Percentiles rank a stretch among this genome's conserved stretches.
Conservation (phyloP, 1,140 invertebrate genomes). For the Trigoniulus corallinus region DNA sequence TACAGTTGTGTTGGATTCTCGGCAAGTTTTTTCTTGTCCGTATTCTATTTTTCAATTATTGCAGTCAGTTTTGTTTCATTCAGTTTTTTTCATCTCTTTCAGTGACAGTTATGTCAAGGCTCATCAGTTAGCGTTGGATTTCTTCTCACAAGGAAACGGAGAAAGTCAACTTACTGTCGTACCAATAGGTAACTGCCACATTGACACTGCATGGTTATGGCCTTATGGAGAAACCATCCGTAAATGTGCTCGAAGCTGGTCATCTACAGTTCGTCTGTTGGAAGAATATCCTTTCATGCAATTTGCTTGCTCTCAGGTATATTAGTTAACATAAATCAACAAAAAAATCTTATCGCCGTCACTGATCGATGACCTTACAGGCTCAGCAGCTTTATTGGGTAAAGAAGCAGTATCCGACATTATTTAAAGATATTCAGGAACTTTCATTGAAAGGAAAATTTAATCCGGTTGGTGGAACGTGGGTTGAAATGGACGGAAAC, state of each 20-base stretch:
- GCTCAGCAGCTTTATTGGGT: conserved; percentile 38
- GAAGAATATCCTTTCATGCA: conserved; percentile 32
- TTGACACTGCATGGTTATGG: conserved; percentile 40
- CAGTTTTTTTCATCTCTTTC: conserved; percentile 5
- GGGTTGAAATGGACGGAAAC: conserved; percentile 40
- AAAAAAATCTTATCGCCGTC: background rate
- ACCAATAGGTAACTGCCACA: conserved; percentile 38
- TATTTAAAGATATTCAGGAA: conserved; percentile 28
- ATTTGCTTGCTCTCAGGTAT: conserved; percentile 36
- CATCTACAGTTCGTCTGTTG: conserved; percentile 31
- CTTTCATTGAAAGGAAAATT: conserved; percentile 27
- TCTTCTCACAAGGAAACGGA: conserved; percentile 32
- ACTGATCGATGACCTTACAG: conserved; percentile 18
- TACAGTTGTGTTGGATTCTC: conserved; percentile 10
- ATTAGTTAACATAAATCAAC: background rate
- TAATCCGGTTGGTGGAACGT: conserved; percentile 35
- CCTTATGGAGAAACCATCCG: conserved; percentile 36
- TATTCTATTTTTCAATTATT: background rate
- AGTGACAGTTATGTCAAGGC: conserved; percentile 17
- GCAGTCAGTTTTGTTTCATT: background rate
- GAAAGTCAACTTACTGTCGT: conserved; percentile 27
- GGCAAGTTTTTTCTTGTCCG: conserved; percentile 5
- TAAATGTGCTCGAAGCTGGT: conserved; percentile 36
- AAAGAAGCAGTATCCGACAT: conserved; percentile 30
- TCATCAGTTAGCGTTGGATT: conserved; percentile 23